phyloP scores from a whole-genome alignment of 2,888 invertebrate species.

The Oscheius onirici region DNA sequence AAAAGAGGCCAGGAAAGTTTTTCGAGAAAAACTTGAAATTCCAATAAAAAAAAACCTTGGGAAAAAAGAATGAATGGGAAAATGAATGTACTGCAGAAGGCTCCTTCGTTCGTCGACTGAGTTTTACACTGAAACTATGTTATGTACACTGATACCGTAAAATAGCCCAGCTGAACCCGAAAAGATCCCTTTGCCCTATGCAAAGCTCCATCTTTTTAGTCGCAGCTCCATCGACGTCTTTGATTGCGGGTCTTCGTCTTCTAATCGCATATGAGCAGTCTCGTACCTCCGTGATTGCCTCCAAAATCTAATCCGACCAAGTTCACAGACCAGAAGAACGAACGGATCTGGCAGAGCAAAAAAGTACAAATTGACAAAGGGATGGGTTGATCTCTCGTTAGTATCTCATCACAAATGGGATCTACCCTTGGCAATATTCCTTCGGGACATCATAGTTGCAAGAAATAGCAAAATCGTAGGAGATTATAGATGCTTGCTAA shows the following conservation, averaged over 20 bases:
- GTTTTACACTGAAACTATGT: too few relatives aligned
- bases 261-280: slow-evolving; percentile 26
- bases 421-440: neutral
- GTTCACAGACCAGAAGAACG: slow-evolving; percentile 9
- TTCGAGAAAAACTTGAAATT: neutral
- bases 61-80: too few relatives aligned
- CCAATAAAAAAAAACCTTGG: too few relatives aligned
- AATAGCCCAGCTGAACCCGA: too few relatives aligned
- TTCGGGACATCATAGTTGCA: too few relatives aligned
- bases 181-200: too few relatives aligned
- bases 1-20: neutral
- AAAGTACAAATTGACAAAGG: neutral
- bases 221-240: neutral
- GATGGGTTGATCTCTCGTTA: neutral
- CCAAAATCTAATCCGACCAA: neutral
- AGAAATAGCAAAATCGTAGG: too few relatives aligned
- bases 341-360: neutral
- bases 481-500: too few relatives aligned
- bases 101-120: too few relatives aligned
- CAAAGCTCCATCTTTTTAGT: too few relatives aligned
- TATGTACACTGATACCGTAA: too few relatives aligned
- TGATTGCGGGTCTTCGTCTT: slow-evolving; percentile 18
- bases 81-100: too few relatives aligned
- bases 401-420: neutral
- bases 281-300: slow-evolving; percentile 18